Evolutionary conservation across 2,888 invertebrate species (phyloP).

Genomic region (Apotomis capreana): DNA sequence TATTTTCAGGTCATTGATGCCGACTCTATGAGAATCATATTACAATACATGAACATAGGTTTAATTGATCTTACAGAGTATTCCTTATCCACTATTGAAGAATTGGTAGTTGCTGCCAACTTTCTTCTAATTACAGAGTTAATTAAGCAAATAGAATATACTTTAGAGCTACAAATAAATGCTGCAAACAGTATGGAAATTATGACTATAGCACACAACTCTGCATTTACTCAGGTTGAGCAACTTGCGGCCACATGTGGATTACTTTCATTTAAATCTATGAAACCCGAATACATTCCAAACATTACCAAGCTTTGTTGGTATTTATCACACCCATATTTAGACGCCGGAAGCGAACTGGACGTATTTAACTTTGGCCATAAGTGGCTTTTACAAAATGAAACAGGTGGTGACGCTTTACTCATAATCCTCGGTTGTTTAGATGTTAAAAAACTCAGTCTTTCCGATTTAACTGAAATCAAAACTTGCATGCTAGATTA

Average conservation of each 20-base stretch:
- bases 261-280: constrained; percentile 63
- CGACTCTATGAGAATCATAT: constrained; percentile 65
- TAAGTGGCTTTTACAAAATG: constrained; percentile 61
- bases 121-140: constrained; percentile 74
- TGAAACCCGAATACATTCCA: constrained; percentile 63
- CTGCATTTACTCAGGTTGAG: constrained; percentile 60
- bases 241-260: constrained; percentile 62
- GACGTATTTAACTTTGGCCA: constrained; percentile 71
- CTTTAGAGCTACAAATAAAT: constrained; percentile 60
- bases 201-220: constrained; percentile 65
- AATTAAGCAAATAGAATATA: constrained; percentile 68
- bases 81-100: constrained; percentile 56
- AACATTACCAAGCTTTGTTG: constrained; percentile 65
- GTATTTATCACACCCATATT: constrained; percentile 73
- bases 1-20: constrained; percentile 70
- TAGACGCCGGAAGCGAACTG: constrained; percentile 62
- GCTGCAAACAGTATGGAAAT: constrained; percentile 66
- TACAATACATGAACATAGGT: constrained; percentile 68
- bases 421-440: constrained; percentile 68
- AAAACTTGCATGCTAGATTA: constrained; percentile 52
- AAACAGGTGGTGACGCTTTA: constrained; percentile 64
- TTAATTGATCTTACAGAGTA: constrained; percentile 66
- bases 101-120: constrained; percentile 67
- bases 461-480: constrained; percentile 58
- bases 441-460: constrained; percentile 59